phyloP scores from a whole-genome alignment of 2,888 invertebrate species.

The Thereva nobilitata region DNA sequence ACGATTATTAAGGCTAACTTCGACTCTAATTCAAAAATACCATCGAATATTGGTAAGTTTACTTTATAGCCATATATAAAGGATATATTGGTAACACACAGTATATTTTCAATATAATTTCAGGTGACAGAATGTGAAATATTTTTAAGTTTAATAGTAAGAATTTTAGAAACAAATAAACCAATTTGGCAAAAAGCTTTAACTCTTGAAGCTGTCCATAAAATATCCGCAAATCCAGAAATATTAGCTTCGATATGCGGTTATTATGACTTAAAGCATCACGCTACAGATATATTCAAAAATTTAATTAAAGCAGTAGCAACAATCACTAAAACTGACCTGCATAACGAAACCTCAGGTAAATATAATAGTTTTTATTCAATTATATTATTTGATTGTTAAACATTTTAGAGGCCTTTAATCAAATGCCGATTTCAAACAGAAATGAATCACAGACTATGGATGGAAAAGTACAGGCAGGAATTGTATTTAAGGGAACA shows the following conservation, averaged over 20 bases:
- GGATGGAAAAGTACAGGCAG: too few relatives aligned
- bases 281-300: slow-evolving; percentile 89
- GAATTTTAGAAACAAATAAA: slow-evolving; percentile 96
- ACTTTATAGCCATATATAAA: too few relatives aligned
- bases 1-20: slow-evolving; percentile 89
- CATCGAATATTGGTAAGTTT: slow-evolving; percentile 80
- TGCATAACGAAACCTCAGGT: slow-evolving; percentile 73
- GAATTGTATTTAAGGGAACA: too few relatives aligned
- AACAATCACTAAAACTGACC: slow-evolving; percentile 90
- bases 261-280: slow-evolving; percentile 93
- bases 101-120: slow-evolving; percentile 41
- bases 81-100: neutral
- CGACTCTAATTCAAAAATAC: slow-evolving; percentile 90
- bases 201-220: slow-evolving; percentile 93
- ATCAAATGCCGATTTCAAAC: slow-evolving; percentile 3
- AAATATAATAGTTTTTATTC: slow-evolving; percentile 55
- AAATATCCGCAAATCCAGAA: slow-evolving; percentile 85
- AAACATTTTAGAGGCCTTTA: neutral
- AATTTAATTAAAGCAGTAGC: slow-evolving; percentile 94
- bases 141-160: slow-evolving; percentile 93
- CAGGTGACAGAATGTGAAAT: slow-evolving; percentile 98
- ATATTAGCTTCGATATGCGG: slow-evolving; percentile 89
- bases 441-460: too few relatives aligned
- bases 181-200: slow-evolving; percentile 95
- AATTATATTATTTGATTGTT: neutral